phyloP scores from a whole-genome alignment of 2,113 vertebrate genomes.

The Monarcha castaneiventris region DNA sequence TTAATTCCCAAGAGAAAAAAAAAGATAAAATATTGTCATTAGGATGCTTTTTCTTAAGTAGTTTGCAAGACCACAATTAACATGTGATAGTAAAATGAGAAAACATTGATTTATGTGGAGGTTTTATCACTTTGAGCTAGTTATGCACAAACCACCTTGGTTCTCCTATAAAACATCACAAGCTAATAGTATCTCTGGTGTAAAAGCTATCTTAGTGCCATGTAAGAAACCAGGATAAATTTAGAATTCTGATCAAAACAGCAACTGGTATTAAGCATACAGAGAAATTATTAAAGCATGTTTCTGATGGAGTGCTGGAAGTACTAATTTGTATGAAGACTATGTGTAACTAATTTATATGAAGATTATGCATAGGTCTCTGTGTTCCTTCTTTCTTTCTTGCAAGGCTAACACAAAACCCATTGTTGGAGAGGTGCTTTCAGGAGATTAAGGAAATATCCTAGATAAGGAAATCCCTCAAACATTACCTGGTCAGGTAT shows the following conservation, averaged over 20 bases:
- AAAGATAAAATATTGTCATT: not conserved
- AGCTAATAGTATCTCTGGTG: not conserved
- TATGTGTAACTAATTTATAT: not conserved
- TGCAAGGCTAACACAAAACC: not conserved
- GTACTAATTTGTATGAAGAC: not conserved
- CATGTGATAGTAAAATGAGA: not conserved
- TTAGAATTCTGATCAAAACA: not conserved
- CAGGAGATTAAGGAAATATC: not conserved
- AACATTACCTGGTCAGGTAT: not conserved
- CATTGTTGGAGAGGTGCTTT: not conserved
- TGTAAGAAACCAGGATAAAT: not conserved
- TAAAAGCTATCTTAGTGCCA: not conserved
- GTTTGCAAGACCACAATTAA: not conserved
- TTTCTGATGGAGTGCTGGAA: not conserved
- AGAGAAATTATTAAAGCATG: not conserved
- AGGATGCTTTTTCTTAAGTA: not conserved
- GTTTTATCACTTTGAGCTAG: not conserved
- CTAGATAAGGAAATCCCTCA: not conserved
- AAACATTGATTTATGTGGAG: not conserved
- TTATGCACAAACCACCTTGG: not conserved
- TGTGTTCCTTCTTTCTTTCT: not conserved
- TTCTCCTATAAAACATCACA: not conserved
- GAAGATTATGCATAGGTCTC: not conserved
- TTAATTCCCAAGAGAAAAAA: not conserved
- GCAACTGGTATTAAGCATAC: not conserved